These are phyloP conservation scores for Montipora cactus DNA, from an alignment of 64 coral and sea anemone species.

Conservation along the genomic window DNA sequence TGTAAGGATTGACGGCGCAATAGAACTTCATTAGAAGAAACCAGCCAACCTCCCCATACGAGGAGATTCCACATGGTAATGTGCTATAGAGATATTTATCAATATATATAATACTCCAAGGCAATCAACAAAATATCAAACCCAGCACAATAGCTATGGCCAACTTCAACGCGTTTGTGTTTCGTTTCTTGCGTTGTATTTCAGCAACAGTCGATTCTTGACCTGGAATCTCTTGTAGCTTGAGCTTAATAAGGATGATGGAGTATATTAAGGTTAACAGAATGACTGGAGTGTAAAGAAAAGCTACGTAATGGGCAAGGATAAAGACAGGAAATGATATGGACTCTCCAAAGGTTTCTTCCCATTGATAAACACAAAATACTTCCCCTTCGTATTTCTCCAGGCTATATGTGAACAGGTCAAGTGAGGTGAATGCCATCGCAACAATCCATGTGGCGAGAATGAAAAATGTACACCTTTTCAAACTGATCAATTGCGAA, in stretches of 20 bases:
- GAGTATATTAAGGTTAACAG: background rate
- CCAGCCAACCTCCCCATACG: too few species aligned
- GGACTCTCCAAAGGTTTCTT: background rate
- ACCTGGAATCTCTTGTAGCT: background rate
- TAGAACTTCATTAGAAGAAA: too few species aligned
- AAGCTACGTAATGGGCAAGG: background rate
- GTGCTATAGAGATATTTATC: too few species aligned
- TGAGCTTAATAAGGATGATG: background rate
- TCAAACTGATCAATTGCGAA: too few species aligned
- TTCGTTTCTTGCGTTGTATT: background rate
- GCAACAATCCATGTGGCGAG: too few species aligned
- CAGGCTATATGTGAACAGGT: too few species aligned
- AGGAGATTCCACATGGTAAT: too few species aligned
- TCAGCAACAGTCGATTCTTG: background rate
- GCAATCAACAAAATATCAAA: too few species aligned
- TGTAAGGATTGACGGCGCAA: too few species aligned
- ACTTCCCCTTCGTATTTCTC: background rate
- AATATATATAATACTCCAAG: too few species aligned
- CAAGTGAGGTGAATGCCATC: background rate
- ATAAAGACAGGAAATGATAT: background rate
- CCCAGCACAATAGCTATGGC: background rate
- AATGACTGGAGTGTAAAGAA: background rate
- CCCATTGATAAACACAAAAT: background rate
- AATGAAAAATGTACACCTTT: too few species aligned
- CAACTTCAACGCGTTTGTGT: too few species aligned